phyloP scores from a whole-genome alignment of 1,140 invertebrate species.

The Oryctes rhinoceros region DNA sequence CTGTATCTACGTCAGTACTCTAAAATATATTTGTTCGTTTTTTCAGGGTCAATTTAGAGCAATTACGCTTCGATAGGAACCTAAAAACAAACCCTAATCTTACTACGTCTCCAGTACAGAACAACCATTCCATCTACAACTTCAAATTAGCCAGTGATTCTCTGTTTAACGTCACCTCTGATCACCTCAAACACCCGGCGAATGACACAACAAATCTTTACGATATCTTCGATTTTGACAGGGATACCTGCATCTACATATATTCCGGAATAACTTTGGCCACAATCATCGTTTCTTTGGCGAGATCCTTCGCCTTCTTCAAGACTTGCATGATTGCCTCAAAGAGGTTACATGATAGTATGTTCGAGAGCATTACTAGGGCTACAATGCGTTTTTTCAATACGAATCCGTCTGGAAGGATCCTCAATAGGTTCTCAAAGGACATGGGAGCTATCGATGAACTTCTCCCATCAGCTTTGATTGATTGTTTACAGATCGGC shows the following conservation, averaged over 20 bases:
- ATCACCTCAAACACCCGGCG: not conserved
- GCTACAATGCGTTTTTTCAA: constrained; percentile 91
- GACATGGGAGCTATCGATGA: constrained; percentile 86
- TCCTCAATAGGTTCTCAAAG: constrained; percentile 78
- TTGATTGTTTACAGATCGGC: constrained; percentile 71
- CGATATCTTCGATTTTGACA: constrained; percentile 22
- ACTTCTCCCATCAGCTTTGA: constrained; percentile 75
- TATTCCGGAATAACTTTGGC: constrained; percentile 67
- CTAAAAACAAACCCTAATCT: not conserved
- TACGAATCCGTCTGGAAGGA: constrained; percentile 80
- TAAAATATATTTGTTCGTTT: not conserved
- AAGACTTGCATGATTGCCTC: constrained; percentile 81
- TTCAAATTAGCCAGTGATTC: not conserved
- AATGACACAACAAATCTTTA: constrained; percentile 15
- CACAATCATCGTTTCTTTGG: constrained; percentile 66
- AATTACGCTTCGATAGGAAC: not conserved
- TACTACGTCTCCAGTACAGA: not conserved
- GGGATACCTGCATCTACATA: constrained; percentile 57
- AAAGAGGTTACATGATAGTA: constrained; percentile 78
- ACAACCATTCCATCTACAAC: not conserved
- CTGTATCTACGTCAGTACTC: not conserved
- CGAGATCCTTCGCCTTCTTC: constrained; percentile 77
- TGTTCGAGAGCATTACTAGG: constrained; percentile 82
- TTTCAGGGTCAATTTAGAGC: not conserved
- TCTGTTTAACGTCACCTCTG: not conserved